phyloP scores from a whole-genome alignment of 2,888 invertebrate genomes.

The Apamea monoglypha region DNA sequence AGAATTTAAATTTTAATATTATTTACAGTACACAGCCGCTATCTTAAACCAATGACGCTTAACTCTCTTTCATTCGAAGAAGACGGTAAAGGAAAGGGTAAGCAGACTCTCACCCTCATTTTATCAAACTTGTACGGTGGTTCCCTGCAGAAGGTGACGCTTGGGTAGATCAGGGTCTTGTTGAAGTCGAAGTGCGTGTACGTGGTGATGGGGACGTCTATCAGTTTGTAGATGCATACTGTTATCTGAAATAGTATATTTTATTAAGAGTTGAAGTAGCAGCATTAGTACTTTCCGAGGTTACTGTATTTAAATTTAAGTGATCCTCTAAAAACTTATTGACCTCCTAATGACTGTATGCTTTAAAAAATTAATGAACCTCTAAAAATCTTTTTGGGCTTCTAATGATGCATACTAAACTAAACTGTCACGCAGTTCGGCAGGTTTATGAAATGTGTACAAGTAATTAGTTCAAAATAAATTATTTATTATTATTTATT shows the following conservation, averaged over 20 bases:
- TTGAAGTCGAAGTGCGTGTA: constrained; percentile 92
- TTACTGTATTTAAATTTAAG: too few species aligned
- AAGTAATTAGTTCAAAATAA: too few species aligned
- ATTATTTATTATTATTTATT: too few species aligned
- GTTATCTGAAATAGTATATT: constrained; percentile 83
- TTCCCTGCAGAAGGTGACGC: constrained; percentile 92
- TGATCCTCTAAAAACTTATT: not conserved
- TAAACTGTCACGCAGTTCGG: too few species aligned
- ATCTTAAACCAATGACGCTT: too few species aligned
- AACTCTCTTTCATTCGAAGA: not conserved
- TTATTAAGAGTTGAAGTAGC: not conserved
- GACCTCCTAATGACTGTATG: not conserved
- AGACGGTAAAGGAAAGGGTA: not conserved
- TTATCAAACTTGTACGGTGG: constrained; percentile 91
- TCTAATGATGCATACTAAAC: too few species aligned
- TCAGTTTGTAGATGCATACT: constrained; percentile 91
- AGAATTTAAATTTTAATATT: not conserved
- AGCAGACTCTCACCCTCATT: constrained; percentile 84
- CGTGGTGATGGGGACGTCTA: constrained; percentile 92
- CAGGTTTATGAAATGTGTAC: too few species aligned
- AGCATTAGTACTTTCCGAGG: not conserved
- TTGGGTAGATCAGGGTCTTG: constrained; percentile 92
- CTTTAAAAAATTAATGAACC: not conserved
- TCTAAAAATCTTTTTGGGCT: not conserved
- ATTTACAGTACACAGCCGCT: too few species aligned